Conservation (phyloP, 1,140 invertebrate species). For the Drosophila dunni region DNA sequence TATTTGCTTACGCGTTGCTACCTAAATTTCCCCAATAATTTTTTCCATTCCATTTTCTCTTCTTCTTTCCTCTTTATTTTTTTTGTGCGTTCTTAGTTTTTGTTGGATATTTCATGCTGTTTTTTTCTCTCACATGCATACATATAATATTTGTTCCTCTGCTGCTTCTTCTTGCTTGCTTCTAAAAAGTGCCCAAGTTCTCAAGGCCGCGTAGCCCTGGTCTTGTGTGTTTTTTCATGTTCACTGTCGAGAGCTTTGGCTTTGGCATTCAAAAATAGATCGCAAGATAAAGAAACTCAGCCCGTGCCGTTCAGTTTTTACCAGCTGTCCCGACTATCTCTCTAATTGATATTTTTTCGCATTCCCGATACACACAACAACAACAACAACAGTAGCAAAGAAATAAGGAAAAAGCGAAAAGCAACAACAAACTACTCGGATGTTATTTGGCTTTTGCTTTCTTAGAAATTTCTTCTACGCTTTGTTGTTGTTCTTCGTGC, state of each 20-base stretch:
- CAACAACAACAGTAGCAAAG: too few relatives aligned
- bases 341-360: conserved; percentile 55
- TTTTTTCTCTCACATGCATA: background rate
- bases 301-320: conserved; percentile 35
- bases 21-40: conserved; percentile 6
- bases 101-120: conserved; percentile 12
- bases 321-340: conserved; percentile 61
- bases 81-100: background rate
- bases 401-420: too few relatives aligned
- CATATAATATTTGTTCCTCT: background rate
- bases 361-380: conserved; percentile 26
- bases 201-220: conserved; percentile 56
- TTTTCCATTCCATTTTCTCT: conserved; percentile 31
- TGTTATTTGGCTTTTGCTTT: conserved; percentile 27
- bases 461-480: background rate
- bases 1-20: conserved; percentile 71
- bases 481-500: background rate
- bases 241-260: conserved; percentile 73
- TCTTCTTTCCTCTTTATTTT: background rate
- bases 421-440: conserved; percentile 27
- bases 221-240: conserved; percentile 48
- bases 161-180: background rate
- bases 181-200: conserved; percentile 30
- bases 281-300: conserved; percentile 27
- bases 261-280: conserved; percentile 80